Conservation (phyloP, 2,797 vertebrate species). For the Premnoplex brunnescens region DNA sequence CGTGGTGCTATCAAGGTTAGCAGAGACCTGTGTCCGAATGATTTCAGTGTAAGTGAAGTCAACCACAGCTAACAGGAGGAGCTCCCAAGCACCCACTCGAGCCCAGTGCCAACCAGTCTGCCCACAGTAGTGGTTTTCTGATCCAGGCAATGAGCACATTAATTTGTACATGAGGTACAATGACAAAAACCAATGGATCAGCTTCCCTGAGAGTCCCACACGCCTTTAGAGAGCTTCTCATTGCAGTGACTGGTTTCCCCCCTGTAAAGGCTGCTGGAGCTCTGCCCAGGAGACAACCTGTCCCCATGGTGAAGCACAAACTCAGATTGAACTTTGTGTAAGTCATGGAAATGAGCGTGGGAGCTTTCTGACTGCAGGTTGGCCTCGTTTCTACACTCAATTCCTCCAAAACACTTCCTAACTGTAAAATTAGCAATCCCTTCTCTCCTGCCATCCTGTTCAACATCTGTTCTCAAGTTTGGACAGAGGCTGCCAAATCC, state of each 20-base stretch:
- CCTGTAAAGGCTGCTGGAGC: neutral
- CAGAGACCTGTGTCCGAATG: neutral
- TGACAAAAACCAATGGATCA: neutral
- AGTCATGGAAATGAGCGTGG: neutral
- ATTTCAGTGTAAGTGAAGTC: neutral
- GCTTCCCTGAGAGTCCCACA: neutral
- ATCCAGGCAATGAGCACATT: neutral
- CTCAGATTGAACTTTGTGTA: neutral
- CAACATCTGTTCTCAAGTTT: slow-evolving; percentile 37
- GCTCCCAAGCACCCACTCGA: neutral
- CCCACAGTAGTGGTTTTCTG: neutral
- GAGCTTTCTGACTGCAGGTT: neutral
- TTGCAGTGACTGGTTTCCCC: neutral
- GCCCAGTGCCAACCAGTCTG: neutral
- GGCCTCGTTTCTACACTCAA: neutral
- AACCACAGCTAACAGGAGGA: neutral
- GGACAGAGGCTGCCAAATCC: neutral
- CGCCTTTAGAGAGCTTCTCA: neutral
- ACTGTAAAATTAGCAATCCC: neutral
- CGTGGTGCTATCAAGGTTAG: neutral
- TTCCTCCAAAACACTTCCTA: neutral
- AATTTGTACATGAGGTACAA: neutral
- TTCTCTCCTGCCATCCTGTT: neutral
- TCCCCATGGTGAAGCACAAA: neutral
- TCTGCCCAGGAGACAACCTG: neutral